Conservation (phyloP, 2,113 vertebrate species). For the Planiliza haematocheilus region DNA sequence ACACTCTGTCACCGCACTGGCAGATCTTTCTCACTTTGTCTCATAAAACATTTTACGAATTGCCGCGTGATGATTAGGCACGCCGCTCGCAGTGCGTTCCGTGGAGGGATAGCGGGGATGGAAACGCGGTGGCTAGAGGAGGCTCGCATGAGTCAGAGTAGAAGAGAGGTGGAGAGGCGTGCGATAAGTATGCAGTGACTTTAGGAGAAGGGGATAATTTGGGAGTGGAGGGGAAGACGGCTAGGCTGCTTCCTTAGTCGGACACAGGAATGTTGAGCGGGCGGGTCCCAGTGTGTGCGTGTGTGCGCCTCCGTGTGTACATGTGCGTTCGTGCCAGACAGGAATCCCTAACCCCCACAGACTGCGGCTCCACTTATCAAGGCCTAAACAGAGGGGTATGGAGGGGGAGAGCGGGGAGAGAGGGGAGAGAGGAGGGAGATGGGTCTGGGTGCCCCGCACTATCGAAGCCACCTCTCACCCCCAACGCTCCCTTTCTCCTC, state of each 20-base stretch:
- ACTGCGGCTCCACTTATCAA: constrained; percentile 84
- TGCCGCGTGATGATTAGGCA: constrained; percentile 24
- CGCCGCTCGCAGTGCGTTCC: constrained; percentile 15
- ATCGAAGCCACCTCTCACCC: constrained; percentile 72
- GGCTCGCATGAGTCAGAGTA: constrained; percentile 60
- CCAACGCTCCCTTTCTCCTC: constrained; percentile 48
- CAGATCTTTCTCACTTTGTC: constrained; percentile 22
- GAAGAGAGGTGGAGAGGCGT: constrained; percentile 64
- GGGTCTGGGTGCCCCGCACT: constrained; percentile 64
- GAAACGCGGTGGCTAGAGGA: constrained; percentile 28
- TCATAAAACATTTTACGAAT: constrained; percentile 26
- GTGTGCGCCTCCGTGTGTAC: constrained; percentile 76
- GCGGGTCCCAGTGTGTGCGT: constrained; percentile 81
- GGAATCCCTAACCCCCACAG: constrained; percentile 85
- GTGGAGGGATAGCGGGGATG: constrained; percentile 19
- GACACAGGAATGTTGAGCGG: constrained; percentile 85
- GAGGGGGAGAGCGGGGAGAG: constrained; percentile 29
- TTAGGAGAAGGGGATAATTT: constrained; percentile 81
- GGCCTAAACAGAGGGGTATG: constrained; percentile 67
- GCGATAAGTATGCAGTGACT: constrained; percentile 74
- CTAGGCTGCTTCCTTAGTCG: constrained; percentile 82
- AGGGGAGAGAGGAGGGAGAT: neutral
- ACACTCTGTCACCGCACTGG: constrained; percentile 13
- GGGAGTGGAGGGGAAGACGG: constrained; percentile 81
- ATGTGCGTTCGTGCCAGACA: constrained; percentile 82